phyloP scores from a whole-genome alignment of 1,140 invertebrate species.

The Trichomalopsis sarcophagae region DNA sequence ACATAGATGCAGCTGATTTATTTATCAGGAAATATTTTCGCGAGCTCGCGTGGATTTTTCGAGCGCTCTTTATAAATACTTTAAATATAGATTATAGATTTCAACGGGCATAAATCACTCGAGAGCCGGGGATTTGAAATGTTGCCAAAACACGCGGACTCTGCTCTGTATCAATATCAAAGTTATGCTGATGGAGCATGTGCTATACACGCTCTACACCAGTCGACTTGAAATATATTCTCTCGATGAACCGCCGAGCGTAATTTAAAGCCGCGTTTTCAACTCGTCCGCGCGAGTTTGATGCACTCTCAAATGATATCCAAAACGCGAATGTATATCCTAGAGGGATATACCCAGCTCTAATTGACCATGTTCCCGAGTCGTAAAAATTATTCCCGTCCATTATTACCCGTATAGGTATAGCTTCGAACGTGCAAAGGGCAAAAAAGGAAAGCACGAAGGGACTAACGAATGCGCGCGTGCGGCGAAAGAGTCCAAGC shows the following conservation, averaged over 20 bases:
- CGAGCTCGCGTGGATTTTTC: not conserved
- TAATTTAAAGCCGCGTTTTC: not conserved
- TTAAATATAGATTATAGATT: constrained; percentile 1
- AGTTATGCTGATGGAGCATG: not conserved
- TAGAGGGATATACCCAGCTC: not conserved
- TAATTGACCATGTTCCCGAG: constrained; percentile 4
- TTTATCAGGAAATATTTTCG: not conserved
- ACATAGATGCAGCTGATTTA: not conserved
- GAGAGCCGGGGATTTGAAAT: not conserved
- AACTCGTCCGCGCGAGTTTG: not conserved
- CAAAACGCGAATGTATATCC: too few species aligned
- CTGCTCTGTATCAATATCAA: not conserved
- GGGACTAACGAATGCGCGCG: not conserved
- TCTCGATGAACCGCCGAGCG: not conserved
- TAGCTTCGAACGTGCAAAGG: not conserved
- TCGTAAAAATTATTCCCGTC: not conserved
- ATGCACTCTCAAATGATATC: too few species aligned
- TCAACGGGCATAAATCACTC: not conserved
- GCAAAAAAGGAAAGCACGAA: not conserved
- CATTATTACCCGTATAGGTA: not conserved
- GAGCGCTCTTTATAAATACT: not conserved
- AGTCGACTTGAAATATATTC: not conserved
- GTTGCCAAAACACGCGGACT: not conserved
- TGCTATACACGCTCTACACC: not conserved
- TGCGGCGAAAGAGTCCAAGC: not conserved